A percentile compares a stretch with the other conserved stretches of the same genome.
Evolutionary conservation across 2,113 vertebrate genomes (phyloP).

Genomic region (Pelecanoides urinatrix): DNA sequence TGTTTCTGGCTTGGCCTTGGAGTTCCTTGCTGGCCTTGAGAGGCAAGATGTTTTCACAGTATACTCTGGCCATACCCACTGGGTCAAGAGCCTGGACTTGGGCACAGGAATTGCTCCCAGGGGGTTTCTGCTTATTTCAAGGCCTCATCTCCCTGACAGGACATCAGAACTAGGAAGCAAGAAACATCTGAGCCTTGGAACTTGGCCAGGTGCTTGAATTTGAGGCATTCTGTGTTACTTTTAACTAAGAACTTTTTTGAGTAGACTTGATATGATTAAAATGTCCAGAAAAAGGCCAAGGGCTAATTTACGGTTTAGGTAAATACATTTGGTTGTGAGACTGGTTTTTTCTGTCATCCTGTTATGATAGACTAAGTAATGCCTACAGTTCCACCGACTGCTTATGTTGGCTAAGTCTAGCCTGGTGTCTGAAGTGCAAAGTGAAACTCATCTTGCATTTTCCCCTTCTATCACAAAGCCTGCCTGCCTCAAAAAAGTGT

Average conservation of each 20-base stretch:
- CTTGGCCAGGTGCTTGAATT: not conserved
- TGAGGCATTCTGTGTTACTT: not conserved
- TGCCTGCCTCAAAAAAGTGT: not conserved
- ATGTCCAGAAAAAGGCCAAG: not conserved
- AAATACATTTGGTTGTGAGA: not conserved
- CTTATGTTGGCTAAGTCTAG: not conserved
- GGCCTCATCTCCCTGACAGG: not conserved
- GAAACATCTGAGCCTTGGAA: not conserved
- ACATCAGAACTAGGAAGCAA: not conserved
- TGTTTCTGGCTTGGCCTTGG: not conserved
- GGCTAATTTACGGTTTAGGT: not conserved
- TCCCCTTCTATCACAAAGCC: not conserved
- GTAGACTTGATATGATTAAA: not conserved
- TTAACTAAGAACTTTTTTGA: not conserved
- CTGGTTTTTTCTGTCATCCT: not conserved
- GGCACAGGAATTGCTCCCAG: not conserved
- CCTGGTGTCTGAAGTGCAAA: not conserved
- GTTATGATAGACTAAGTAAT: not conserved
- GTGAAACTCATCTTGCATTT: not conserved
- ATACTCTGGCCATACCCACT: not conserved
- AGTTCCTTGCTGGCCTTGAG: not conserved
- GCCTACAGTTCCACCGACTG: not conserved
- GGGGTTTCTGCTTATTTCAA: not conserved
- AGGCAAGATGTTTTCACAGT: not conserved
- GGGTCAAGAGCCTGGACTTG: not conserved